A percentile compares a stretch with the other conserved stretches of the same genome.
Conservation (phyloP, 2,797 vertebrate species). For the Myiothlypis coronata region DNA sequence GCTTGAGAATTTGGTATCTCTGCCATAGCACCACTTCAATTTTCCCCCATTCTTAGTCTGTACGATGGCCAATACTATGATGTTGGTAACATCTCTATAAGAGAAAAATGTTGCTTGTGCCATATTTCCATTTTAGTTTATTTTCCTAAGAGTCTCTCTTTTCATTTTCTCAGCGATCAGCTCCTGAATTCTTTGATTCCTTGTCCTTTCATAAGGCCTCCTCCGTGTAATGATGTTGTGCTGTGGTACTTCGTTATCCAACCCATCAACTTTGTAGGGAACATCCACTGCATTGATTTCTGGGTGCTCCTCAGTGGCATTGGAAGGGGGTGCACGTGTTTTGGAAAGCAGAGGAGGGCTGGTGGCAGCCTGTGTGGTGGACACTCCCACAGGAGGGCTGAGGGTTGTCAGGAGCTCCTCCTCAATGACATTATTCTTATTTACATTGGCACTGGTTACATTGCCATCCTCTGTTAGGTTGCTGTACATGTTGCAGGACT, state of each 20-base stretch:
- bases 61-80: background rate
- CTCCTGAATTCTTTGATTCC: conserved; percentile 94
- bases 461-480: conserved; percentile 35
- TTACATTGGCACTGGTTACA: background rate
- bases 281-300: conserved; percentile 86
- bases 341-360: conserved; percentile 32
- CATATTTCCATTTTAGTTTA: conserved; percentile 70
- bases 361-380: conserved; percentile 29
- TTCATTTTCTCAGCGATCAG: conserved; percentile 90
- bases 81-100: conserved; percentile 72
- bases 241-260: conserved; percentile 80
- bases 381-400: background rate
- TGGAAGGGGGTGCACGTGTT: conserved; percentile 23
- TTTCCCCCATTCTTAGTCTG: conserved; percentile 22
- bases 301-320: conserved; percentile 72
- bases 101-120: conserved; percentile 62
- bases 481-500: conserved; percentile 80
- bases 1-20: conserved; percentile 59
- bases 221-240: conserved; percentile 86
- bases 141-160: conserved; percentile 77
- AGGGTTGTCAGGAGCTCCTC: conserved; percentile 70
- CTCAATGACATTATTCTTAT: conserved; percentile 73
- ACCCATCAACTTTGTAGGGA: conserved; percentile 70
- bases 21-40: conserved; percentile 66
- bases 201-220: conserved; percentile 85